phyloP scores from a whole-genome alignment of 2,797 vertebrate genomes.

The Pangasius macronema region DNA sequence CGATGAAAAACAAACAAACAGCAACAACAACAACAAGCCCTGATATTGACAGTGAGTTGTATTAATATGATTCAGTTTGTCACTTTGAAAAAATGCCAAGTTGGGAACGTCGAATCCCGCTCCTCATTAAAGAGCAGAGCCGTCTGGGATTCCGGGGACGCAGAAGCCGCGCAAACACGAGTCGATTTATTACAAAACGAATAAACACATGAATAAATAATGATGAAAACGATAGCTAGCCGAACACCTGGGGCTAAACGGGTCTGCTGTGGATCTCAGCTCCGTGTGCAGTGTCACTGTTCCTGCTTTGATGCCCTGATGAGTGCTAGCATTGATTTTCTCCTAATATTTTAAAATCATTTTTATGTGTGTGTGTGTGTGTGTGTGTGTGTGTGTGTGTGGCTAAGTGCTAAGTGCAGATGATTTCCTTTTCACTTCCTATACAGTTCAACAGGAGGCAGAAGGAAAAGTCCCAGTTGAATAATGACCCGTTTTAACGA shows the following conservation, averaged over 20 bases:
- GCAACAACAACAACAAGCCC: background rate
- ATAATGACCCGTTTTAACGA: background rate
- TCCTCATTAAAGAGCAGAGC: background rate
- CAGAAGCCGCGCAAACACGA: background rate
- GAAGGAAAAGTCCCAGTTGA: background rate
- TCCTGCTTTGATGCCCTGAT: background rate
- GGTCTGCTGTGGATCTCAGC: background rate
- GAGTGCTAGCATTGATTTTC: background rate
- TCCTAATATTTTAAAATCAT: background rate
- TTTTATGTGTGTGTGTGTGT: background rate
- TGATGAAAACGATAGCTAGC: background rate
- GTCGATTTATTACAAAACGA: background rate
- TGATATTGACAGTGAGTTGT: background rate
- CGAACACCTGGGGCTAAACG: background rate
- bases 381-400: background rate
- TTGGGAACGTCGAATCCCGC: background rate
- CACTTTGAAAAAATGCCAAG: background rate
- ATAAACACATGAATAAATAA: slow-evolving; percentile 22
- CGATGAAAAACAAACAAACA: background rate
- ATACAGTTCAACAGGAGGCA: slow-evolving; percentile 3
- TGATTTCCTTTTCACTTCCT: slow-evolving; percentile 15
- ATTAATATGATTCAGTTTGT: background rate
- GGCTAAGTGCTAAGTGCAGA: background rate
- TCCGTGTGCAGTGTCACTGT: background rate
- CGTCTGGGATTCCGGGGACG: background rate